Percentiles rank a stretch among this genome's conserved stretches.
These are phyloP conservation scores for Acipenser ruthenus DNA, from an alignment of 2,797 vertebrate genomes.

Conservation along the genomic window DNA sequence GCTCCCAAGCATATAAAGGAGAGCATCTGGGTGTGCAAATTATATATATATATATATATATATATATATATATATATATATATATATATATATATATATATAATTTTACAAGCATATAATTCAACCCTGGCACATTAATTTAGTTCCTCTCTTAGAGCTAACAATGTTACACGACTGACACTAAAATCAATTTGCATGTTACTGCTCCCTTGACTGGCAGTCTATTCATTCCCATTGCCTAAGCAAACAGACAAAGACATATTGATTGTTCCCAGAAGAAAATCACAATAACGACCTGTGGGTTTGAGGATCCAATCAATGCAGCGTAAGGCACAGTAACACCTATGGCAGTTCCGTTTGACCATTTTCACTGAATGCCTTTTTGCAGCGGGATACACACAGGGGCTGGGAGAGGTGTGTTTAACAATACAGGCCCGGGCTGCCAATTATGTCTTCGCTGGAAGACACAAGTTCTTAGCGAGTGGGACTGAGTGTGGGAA, in stretches of 20 bases:
- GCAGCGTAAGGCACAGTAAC: conserved; percentile 28
- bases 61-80: no score
- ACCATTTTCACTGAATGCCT: conserved; percentile 47
- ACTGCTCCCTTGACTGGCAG: conserved; percentile 55
- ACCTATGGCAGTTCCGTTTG: conserved; percentile 46
- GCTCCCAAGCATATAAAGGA: no score
- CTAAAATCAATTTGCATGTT: no score
- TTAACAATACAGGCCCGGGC: conserved; percentile 42
- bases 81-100: no score
- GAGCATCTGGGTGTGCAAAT: no score
- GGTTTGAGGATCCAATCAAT: conserved; percentile 58
- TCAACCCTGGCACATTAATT: no score
- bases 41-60: no score
- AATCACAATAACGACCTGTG: conserved; percentile 55
- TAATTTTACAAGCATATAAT: no score
- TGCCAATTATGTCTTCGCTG: conserved; percentile 46
- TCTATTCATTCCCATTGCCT: conserved; percentile 66
- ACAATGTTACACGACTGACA: no score
- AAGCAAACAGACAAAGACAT: conserved; percentile 62
- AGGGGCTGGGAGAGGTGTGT: conserved; percentile 41
- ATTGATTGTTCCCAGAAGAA: conserved; percentile 55
- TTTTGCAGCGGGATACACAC: conserved; percentile 57
- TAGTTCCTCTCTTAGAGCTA: no score
- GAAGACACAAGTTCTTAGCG: not conserved
- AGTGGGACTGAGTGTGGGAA: conserved; percentile 16